Evolutionary conservation across 2,888 invertebrate species (phyloP).

Genomic region (Limnephilus auricula): DNA sequence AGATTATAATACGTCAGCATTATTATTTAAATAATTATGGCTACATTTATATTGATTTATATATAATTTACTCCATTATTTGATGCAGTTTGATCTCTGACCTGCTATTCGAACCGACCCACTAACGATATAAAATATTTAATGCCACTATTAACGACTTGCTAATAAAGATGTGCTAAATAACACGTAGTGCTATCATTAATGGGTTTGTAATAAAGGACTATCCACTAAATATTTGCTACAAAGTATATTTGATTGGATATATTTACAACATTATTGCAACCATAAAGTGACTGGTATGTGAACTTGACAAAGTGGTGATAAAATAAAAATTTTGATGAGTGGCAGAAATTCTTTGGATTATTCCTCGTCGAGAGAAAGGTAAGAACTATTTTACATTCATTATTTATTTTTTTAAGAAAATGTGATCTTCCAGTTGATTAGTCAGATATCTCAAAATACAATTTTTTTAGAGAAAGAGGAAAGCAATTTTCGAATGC

Average conservation of each 20-base stretch:
- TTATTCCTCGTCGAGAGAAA: constrained; percentile 58
- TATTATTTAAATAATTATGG: too few species aligned
- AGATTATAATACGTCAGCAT: too few species aligned
- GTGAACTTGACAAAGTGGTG: constrained; percentile 33
- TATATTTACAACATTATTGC: background rate
- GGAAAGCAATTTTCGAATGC: too few species aligned
- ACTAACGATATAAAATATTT: background rate
- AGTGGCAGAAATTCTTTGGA: constrained; percentile 61
- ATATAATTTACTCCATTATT: background rate
- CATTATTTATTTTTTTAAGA: too few species aligned
- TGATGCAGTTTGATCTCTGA: background rate
- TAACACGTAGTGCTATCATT: background rate
- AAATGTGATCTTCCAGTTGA: too few species aligned
- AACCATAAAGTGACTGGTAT: background rate
- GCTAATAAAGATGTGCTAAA: background rate
- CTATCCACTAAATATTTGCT: background rate
- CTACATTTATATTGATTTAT: background rate
- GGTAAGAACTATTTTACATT: constrained; percentile 45
- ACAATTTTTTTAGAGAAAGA: too few species aligned
- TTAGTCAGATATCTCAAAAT: too few species aligned
- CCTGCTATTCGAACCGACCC: background rate
- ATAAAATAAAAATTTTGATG: constrained; percentile 53
- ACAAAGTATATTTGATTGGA: background rate
- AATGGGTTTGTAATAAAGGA: background rate
- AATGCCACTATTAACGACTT: background rate